Percentiles rank a stretch among this genome's conserved stretches.
Evolutionary conservation across 2,113 vertebrate genomes (phyloP).

Genomic region (Melanerpes aurifrons): DNA sequence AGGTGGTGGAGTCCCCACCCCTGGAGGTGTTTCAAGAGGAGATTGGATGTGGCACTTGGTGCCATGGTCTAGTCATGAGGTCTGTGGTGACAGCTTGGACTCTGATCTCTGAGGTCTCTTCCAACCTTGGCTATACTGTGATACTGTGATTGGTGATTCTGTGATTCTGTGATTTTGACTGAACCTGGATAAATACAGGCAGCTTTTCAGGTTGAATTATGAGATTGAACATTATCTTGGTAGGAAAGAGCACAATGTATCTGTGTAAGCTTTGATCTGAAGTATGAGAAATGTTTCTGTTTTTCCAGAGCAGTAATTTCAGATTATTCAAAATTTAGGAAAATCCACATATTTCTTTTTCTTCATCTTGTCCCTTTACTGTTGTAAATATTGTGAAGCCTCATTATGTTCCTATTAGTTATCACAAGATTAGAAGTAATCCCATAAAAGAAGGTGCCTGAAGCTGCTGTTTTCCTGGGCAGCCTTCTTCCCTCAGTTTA

Average conservation of each 20-base stretch:
- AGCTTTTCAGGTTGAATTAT: not conserved
- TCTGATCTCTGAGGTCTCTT: too few species aligned
- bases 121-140: too few species aligned
- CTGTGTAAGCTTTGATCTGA: not conserved
- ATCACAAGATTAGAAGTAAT: not conserved
- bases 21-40: too few species aligned
- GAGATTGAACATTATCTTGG: not conserved
- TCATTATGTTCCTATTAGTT: not conserved
- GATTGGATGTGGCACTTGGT: too few species aligned
- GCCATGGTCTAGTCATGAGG: too few species aligned
- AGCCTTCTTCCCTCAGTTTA: not conserved
- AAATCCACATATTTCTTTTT: not conserved
- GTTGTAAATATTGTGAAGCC: not conserved
- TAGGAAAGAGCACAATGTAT: not conserved
- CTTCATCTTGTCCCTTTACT: not conserved
- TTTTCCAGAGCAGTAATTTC: not conserved
- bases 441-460: not conserved
- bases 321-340: not conserved
- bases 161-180: not conserved
- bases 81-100: too few species aligned
- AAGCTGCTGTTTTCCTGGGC: not conserved
- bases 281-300: not conserved
- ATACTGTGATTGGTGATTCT: not conserved
- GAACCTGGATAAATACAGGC: not conserved
- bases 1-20: too few species aligned